These are phyloP conservation scores for Uropetala carovei DNA, from an alignment of 2,888 invertebrate species.

Conservation along the genomic window DNA sequence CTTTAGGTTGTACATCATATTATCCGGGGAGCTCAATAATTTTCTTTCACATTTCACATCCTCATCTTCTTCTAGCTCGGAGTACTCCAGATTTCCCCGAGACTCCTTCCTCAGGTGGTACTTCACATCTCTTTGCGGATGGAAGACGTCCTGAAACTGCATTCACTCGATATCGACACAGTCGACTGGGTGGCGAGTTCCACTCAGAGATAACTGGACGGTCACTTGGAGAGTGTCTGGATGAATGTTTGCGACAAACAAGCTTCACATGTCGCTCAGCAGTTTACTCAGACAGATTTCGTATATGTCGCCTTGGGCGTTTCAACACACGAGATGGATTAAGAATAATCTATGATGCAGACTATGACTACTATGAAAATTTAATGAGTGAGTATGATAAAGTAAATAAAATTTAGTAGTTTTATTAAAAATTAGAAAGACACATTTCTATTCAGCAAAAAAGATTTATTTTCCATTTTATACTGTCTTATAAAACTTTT, in stretches of 20 bases:
- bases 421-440: too few relatives aligned
- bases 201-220: constrained; percentile 93
- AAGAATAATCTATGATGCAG: constrained; percentile 92
- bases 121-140: constrained; percentile 89
- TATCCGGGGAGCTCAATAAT: not conserved
- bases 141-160: constrained; percentile 91
- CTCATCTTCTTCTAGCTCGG: constrained; percentile 82
- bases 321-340: constrained; percentile 93
- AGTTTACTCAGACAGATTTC: constrained; percentile 90
- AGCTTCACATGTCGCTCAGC: constrained; percentile 94
- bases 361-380: constrained; percentile 95
- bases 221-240: constrained; percentile 92
- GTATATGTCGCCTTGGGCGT: constrained; percentile 89
- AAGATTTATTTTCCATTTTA: not conserved
- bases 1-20: too few relatives aligned
- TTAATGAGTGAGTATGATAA: constrained; percentile 86
- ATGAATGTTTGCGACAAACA: constrained; percentile 92
- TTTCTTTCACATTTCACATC: not conserved
- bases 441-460: too few relatives aligned
- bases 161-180: constrained; percentile 91
- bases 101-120: constrained; percentile 81
- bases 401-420: not conserved
- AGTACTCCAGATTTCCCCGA: constrained; percentile 91
- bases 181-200: constrained; percentile 90
- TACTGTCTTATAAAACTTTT: not conserved